Percentiles rank a stretch among this genome's conserved stretches.
phyloP scores from a whole-genome alignment of 2,113 vertebrate species.

The Proterorhinus semilunaris region DNA sequence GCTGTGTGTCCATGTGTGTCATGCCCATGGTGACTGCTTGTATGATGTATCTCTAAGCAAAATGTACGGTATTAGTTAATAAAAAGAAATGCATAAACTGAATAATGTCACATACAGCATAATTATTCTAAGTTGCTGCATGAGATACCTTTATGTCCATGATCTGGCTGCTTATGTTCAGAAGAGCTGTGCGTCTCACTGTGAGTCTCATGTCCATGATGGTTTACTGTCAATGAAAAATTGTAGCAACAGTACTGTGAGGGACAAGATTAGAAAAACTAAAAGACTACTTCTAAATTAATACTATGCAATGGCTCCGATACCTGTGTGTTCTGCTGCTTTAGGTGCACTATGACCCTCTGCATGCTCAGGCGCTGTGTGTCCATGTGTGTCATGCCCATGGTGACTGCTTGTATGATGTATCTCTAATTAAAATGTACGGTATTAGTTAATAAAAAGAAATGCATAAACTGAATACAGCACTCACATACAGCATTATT shows the following conservation, averaged over 20 bases:
- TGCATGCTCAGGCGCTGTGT: too few relatives aligned
- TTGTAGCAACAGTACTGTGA: too few relatives aligned
- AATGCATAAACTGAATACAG: too few relatives aligned
- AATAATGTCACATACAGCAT: too few relatives aligned
- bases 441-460: too few relatives aligned
- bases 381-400: background rate
- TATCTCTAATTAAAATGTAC: background rate
- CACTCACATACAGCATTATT: too few relatives aligned
- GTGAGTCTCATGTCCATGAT: background rate
- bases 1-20: constrained; percentile 8
- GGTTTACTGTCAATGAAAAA: background rate
- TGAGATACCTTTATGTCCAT: too few relatives aligned
- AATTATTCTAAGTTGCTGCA: too few relatives aligned
- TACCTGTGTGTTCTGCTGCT: background rate
- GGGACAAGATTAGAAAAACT: background rate
- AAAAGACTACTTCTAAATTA: background rate
- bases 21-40: background rate
- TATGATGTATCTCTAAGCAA: background rate
- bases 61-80: too few relatives aligned
- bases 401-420: background rate
- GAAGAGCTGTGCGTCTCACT: background rate
- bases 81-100: too few relatives aligned
- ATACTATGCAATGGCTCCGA: background rate
- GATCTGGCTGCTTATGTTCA: too few relatives aligned
- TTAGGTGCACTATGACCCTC: too few relatives aligned